Evolutionary conservation across 2,888 invertebrate genomes (phyloP), one percentile per base, ranked within the genome.

Genomic region (Scaptomyza flava): DNA sequence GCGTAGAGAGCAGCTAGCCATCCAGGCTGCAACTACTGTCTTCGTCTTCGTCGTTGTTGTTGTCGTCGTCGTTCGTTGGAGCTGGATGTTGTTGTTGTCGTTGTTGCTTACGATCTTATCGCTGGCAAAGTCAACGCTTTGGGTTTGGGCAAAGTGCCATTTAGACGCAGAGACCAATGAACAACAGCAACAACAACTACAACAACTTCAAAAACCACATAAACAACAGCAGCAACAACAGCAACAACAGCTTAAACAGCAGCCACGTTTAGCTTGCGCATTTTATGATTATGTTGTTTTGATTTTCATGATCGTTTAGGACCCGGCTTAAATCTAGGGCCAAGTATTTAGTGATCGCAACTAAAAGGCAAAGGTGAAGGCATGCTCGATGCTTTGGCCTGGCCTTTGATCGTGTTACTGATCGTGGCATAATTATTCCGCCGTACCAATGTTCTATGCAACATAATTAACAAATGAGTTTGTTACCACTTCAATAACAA

Each of bases 381-480:
- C 72, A 65, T 78, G 64, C 73, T 61, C 67, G 27, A 27, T 54
- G 70, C 56, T 30, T 68, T 68, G 47, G 46, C 45, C 68, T 89
- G 78, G 87, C 89, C 83, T 89, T 89, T 83, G 87, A 89, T 83
- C 85, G 83, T 87, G 87, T 89, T 74, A 83, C 87, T 82, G 82
- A 82, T 82, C 82, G 82, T 82, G 82, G 82, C 82, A 82, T 82
- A 88, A 88, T 82, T 86, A 82, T 83, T 70, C 68, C 70, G 43
- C 62, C 67, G 62, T 41, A 62, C 52, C 54, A 76, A 52, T 82
- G 83, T 82, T 79, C 78, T 78, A 71, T 77, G 81, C 82, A 91
- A 91, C 89, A 89, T 91, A 90, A 91, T 91, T 90, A 91, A 91
- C 90, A 91, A 89, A 87, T 89, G 90, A 90, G 84, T 91, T 87